Evolutionary conservation across 2,888 invertebrate species (phyloP).

Genomic region (Eucriotettix oculatus): DNA sequence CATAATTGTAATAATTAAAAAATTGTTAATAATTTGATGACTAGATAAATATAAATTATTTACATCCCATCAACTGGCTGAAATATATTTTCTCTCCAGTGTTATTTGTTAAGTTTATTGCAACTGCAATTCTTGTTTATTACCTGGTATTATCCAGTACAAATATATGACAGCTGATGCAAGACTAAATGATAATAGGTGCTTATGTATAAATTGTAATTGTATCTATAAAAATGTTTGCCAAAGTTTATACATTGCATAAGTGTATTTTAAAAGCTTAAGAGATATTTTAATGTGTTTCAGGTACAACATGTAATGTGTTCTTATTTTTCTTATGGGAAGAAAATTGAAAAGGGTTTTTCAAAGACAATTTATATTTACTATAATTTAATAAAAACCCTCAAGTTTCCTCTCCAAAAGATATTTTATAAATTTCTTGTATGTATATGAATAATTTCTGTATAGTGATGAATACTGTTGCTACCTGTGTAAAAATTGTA

Average conservation of each 20-base stretch:
- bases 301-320: not conserved
- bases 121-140: not conserved
- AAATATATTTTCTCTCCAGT: not conserved
- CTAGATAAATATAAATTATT: too few relatives aligned
- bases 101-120: not conserved
- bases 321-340: not conserved
- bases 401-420: constrained; percentile 12
- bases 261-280: not conserved
- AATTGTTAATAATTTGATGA: too few relatives aligned
- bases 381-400: not conserved
- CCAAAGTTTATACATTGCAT: not conserved
- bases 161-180: not conserved
- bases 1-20: too few relatives aligned
- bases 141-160: not conserved
- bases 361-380: not conserved
- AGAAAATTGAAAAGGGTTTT: not conserved
- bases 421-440: constrained; percentile 11
- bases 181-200: not conserved
- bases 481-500: constrained; percentile 6
- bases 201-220: not conserved
- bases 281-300: not conserved
- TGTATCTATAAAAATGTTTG: not conserved
- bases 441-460: constrained; percentile 2
- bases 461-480: constrained; percentile 3
- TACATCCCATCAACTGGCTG: not conserved